A percentile compares a stretch with the other conserved stretches of the same genome.
phyloP scores from a whole-genome alignment of 2,113 vertebrate species.

The Chaetodon auriga region DNA sequence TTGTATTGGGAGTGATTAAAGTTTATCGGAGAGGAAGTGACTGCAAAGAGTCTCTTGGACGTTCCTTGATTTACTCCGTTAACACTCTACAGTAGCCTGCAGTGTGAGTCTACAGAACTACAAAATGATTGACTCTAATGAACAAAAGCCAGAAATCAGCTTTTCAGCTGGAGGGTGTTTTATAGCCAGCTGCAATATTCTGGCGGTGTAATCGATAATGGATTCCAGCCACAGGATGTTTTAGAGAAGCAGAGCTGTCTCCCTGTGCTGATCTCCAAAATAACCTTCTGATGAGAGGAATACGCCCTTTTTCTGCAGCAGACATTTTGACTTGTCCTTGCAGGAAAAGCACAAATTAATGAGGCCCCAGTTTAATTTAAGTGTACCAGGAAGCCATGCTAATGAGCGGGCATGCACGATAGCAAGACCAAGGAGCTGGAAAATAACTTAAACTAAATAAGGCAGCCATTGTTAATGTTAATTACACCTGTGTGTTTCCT shows the following conservation, averaged over 20 bases:
- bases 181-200: neutral
- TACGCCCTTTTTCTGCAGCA: neutral
- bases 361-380: neutral
- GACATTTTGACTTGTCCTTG: neutral
- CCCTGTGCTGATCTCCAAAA: neutral
- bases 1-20: neutral
- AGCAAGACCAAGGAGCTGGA: neutral
- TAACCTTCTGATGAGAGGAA: neutral
- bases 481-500: neutral
- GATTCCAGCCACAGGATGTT: constrained; percentile 8
- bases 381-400: neutral
- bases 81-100: neutral
- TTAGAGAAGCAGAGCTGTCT: constrained; percentile 2
- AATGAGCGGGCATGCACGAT: neutral
- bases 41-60: neutral
- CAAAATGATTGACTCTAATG: neutral
- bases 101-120: neutral
- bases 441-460: constrained; percentile 3
- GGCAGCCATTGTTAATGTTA: neutral
- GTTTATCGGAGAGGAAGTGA: neutral
- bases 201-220: constrained; percentile 13
- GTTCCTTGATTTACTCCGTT: neutral
- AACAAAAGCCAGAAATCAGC: neutral
- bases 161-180: constrained; percentile 16
- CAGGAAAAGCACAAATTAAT: constrained; percentile 9